A percentile compares a stretch with the other conserved stretches of the same genome.
Conservation (phyloP, 2,797 vertebrate genomes). For the Pteronotus mesoamericanus region DNA sequence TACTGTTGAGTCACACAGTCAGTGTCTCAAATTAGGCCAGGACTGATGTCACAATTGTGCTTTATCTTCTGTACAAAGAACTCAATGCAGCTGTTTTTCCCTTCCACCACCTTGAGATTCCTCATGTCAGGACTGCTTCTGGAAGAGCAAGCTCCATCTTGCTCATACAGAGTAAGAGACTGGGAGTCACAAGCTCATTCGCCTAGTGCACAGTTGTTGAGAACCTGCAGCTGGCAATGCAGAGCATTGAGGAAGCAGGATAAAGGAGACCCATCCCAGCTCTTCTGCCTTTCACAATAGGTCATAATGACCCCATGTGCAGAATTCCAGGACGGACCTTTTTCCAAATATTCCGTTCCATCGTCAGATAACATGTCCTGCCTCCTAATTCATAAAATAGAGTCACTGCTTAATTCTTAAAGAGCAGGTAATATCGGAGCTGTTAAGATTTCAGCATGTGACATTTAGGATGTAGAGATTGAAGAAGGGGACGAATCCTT, state of each 20-base stretch:
- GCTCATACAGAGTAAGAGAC: neutral
- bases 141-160: neutral
- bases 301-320: neutral
- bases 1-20: neutral
- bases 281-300: neutral
- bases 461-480: neutral
- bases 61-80: slow-evolving; percentile 30
- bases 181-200: neutral
- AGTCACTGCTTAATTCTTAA: neutral
- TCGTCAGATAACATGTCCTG: neutral
- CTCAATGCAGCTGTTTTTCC: neutral
- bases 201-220: too few relatives aligned
- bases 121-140: neutral
- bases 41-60: neutral
- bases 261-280: neutral
- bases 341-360: neutral
- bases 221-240: neutral
- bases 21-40: slow-evolving; percentile 29
- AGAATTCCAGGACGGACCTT: neutral
- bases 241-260: neutral
- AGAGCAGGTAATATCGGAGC: neutral
- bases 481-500: neutral
- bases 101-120: neutral
- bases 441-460: neutral
- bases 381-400: neutral